Percentiles rank a stretch among this genome's conserved stretches.
Conservation (phyloP, 2,797 vertebrate genomes). For the Acipenser oxyrinchus region DNA sequence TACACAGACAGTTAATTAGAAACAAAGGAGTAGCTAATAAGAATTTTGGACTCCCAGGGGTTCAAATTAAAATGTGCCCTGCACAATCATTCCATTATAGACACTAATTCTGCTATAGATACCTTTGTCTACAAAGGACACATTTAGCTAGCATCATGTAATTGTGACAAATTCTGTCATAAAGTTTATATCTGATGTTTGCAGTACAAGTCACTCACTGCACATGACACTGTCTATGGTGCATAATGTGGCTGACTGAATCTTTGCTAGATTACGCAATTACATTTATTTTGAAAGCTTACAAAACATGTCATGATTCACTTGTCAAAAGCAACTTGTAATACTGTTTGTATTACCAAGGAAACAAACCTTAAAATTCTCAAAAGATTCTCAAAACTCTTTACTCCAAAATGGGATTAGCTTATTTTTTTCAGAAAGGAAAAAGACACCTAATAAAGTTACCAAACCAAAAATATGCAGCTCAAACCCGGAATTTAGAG, state of each 20-base stretch:
- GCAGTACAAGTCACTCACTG: background rate
- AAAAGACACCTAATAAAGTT: background rate
- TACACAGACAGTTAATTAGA: conserved; percentile 30
- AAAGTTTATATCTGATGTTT: background rate
- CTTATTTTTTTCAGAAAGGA: background rate
- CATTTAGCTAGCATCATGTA: background rate
- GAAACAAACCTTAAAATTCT: background rate
- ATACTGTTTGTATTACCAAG: background rate
- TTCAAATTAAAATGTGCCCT: conserved; percentile 18
- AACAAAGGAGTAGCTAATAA: conserved; percentile 18
- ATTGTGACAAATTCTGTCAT: background rate
- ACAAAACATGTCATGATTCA: conserved; percentile 1
- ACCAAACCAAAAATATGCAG: too few relatives aligned
- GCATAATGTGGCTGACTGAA: background rate
- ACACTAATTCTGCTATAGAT: background rate
- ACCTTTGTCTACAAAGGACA: background rate
- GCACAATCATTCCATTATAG: conserved; percentile 13
- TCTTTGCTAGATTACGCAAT: background rate
- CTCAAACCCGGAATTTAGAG: background rate
- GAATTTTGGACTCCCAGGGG: conserved; percentile 11
- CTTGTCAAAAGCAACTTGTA: background rate
- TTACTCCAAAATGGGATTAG: background rate
- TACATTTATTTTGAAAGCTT: background rate
- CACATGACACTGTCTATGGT: background rate
- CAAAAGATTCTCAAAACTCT: background rate